Base-by-base conservation (phyloP, 2,888 invertebrate genomes). In the Candidula unifasciata region DNA sequence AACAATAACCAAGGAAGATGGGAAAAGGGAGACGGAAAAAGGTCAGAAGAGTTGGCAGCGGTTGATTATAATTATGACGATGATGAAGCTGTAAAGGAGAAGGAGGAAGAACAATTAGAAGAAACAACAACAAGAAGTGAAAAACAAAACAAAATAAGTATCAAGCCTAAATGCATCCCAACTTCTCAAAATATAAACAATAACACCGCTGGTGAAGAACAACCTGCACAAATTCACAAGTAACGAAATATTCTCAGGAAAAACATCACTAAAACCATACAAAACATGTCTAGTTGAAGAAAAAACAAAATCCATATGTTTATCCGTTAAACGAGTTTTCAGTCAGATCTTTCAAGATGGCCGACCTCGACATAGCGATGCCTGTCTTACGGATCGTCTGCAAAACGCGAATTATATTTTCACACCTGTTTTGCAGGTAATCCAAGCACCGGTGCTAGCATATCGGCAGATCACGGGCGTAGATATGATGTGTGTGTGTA, bases 361-460 rank as follows among this genome's bases (percentile, higher is more conserved):
- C 57, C 30, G 30, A 10, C 10, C 16, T 3, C 33, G 33, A 60
- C 30, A 57, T 77, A 3, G 21, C 24, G 33, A 57, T 2, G 52
- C 33, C 33, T 77, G 76, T 57, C 35, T 21, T 21, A 57, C 24
- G 6, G 76, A 57, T 77, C 76, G 76, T 77, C 57, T 60, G 60
- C 21, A 35, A 35, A 77, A 54, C 10, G 54, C 24, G 76, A 57
- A 57, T 77, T 77, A 57, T 77, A 77, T 77, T 77, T 77, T 60
- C 76, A 77, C 76, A 77, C 76, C 76, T 77, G 76, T 60, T 57
- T 24, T 77, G 6, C 71, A 71, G 71, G 37, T 71, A 71, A 71
- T 71, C 8, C 21, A 18, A 77, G 30, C 33, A 77, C 76, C 76
- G 57, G 54, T 33, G 16, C 76, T 30, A n/a, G n/a, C n/a, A n/a